These are phyloP conservation scores for Loxodonta africana DNA, from an alignment of 2,113 vertebrate genomes.

Conservation along the genomic window DNA sequence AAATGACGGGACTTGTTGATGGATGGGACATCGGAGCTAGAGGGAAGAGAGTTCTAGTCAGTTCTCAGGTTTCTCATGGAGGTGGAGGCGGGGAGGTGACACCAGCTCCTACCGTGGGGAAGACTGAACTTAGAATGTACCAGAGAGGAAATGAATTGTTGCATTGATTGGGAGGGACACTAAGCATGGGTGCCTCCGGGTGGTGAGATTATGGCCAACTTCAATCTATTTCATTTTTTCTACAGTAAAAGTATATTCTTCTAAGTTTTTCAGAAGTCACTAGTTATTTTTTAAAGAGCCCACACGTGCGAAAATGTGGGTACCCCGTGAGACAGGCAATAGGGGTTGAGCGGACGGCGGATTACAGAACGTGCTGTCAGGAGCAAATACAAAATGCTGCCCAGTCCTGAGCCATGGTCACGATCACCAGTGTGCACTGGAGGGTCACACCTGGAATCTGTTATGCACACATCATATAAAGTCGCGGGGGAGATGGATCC, in stretches of 20 bases:
- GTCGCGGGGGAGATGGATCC: not conserved
- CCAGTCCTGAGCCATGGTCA: not conserved
- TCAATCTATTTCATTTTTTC: too few species aligned
- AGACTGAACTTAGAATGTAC: not conserved
- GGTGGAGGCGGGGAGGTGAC: not conserved
- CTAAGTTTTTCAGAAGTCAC: too few species aligned
- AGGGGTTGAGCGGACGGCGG: rapidly evolving
- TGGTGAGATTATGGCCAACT: not conserved
- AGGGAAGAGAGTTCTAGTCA: rapidly evolving
- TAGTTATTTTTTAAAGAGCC: too few species aligned
- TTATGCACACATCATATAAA: rapidly evolving
- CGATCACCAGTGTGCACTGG: too few species aligned
- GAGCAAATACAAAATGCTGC: too few species aligned
- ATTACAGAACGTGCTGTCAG: rapidly evolving
- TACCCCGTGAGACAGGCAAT: rapidly evolving
- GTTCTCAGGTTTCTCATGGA: rapidly evolving
- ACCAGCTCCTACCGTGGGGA: not conserved
- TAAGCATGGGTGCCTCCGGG: not conserved
- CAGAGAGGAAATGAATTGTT: not conserved
- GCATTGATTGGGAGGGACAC: not conserved
- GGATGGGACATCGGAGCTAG: rapidly evolving
- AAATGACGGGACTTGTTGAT: rapidly evolving
- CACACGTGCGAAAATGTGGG: rapidly evolving
- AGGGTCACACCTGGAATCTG: rapidly evolving
- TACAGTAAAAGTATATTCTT: too few species aligned